Conservation (phyloP, 2,113 vertebrate genomes). For the Glaucidium brasilianum region DNA sequence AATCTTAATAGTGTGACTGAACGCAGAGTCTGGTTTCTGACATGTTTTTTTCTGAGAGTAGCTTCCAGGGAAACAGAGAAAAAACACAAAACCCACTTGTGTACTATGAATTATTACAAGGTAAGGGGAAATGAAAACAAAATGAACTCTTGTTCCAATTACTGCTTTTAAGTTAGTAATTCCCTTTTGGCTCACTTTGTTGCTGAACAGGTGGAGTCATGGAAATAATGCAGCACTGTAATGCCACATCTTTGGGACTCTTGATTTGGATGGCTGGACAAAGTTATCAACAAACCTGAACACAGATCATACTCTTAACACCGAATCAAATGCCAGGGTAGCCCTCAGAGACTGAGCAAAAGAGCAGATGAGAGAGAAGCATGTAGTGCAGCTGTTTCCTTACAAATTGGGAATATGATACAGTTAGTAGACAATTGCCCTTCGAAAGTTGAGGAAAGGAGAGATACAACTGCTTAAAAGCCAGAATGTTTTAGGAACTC, state of each 20-base stretch:
- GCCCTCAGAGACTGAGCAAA: not conserved
- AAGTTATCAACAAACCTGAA: not conserved
- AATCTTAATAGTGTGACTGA: not conserved
- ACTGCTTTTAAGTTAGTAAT: not conserved
- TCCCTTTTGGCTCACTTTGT: constrained; percentile 19
- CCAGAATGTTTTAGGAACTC: not conserved
- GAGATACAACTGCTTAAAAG: not conserved
- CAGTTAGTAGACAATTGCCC: not conserved
- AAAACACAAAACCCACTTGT: not conserved
- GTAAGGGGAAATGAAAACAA: not conserved
- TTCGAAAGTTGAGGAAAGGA: not conserved
- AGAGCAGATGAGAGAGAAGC: not conserved
- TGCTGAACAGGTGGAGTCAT: not conserved
- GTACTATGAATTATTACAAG: not conserved
- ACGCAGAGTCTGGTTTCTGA: not conserved
- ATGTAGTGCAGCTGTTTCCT: not conserved
- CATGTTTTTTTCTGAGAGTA: not conserved
- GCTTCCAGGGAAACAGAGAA: not conserved
- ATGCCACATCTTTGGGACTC: not conserved
- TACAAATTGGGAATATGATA: not conserved
- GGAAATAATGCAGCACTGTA: not conserved
- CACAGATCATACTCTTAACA: not conserved
- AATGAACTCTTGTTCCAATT: not conserved
- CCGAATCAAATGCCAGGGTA: not conserved
- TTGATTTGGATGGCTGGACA: not conserved